Evolutionary conservation across 2,113 vertebrate species (phyloP).

Genomic region (Tachycineta bicolor): DNA sequence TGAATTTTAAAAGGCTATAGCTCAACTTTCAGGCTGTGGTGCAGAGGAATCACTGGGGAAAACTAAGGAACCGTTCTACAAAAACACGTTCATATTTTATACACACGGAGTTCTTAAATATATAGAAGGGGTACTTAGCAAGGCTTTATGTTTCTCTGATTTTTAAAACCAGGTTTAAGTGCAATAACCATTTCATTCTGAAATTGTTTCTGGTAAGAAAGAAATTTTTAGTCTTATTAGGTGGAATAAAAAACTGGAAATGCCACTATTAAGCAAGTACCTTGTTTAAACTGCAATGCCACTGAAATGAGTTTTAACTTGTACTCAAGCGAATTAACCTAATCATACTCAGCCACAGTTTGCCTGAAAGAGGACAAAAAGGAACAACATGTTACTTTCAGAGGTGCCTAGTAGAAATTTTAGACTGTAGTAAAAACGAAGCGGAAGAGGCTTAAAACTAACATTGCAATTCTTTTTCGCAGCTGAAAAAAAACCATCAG

Average conservation of each 20-base stretch:
- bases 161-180: slow-evolving; percentile 4
- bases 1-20: background rate
- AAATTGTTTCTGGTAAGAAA: background rate
- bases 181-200: background rate
- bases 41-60: background rate
- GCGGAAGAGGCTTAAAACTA: background rate
- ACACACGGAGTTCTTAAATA: slow-evolving; percentile 12
- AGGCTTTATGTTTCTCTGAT: slow-evolving; percentile 21
- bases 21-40: background rate
- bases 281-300: background rate
- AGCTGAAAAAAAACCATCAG: background rate
- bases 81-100: background rate
- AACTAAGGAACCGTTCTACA: background rate
- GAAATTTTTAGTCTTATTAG: background rate
- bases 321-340: background rate
- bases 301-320: background rate
- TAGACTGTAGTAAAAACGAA: background rate
- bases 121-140: background rate
- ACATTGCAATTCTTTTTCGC: background rate
- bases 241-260: slow-evolving; percentile 4
- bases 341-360: background rate
- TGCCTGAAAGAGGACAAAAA: slow-evolving; percentile 1
- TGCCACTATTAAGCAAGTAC: slow-evolving; percentile 8
- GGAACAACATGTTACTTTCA: background rate
- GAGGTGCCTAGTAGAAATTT: background rate